These are phyloP conservation scores for Dorcus hopei DNA, from an alignment of 2,888 invertebrate species.

Conservation along the genomic window DNA sequence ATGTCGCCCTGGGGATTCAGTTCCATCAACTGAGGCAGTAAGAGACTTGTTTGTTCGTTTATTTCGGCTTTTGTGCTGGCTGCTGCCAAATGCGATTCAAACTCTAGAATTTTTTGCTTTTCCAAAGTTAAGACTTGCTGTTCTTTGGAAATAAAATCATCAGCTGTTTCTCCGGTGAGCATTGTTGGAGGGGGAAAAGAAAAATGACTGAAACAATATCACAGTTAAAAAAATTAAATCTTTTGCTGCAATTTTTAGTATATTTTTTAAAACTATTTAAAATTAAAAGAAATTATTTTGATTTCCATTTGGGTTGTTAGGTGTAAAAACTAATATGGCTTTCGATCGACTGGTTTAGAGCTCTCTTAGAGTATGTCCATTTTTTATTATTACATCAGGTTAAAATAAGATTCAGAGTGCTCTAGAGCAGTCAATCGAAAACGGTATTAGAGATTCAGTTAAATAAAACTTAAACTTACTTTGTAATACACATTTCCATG, in stretches of 20 bases:
- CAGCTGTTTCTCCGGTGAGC: constrained; percentile 53
- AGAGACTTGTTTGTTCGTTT: constrained; percentile 82
- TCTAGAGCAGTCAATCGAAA: too few species aligned
- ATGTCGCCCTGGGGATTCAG: constrained; percentile 83
- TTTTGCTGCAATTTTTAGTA: too few species aligned
- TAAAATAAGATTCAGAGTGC: too few species aligned
- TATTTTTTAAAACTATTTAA: too few species aligned
- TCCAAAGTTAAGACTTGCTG: constrained; percentile 68
- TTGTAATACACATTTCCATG: constrained; percentile 97
- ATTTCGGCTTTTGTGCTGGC: constrained; percentile 86
- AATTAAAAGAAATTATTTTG: too few species aligned
- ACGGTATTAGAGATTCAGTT: too few species aligned
- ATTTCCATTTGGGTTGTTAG: too few species aligned
- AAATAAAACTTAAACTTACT: constrained; percentile 53
- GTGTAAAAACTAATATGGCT: too few species aligned
- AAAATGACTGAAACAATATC: constrained; percentile 56
- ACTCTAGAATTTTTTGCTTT: constrained; percentile 77
- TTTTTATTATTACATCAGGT: too few species aligned
- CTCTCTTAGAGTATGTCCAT: too few species aligned
- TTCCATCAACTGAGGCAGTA: constrained; percentile 80
- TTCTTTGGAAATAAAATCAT: constrained; percentile 63
- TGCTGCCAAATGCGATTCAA: constrained; percentile 88
- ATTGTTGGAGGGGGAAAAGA: constrained; percentile 69
- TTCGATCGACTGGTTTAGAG: too few species aligned
- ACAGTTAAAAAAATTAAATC: too few species aligned